Conservation (phyloP, 1,140 invertebrate genomes). For the Lepidurus apus region DNA sequence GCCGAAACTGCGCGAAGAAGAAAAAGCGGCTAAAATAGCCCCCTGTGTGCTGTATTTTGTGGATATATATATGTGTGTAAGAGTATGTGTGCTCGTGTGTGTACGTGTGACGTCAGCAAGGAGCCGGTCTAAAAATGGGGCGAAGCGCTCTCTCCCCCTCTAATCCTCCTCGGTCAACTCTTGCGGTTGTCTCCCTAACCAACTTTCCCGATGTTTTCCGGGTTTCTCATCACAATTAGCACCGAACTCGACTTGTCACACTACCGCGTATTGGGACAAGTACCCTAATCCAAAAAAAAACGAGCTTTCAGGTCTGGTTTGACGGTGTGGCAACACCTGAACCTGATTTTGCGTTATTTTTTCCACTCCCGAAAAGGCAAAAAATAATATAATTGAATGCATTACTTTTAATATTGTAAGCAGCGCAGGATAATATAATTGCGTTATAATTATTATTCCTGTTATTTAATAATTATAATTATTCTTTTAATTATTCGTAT, state of each 20-base stretch:
- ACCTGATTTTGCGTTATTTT: too few species aligned
- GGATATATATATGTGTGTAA: neutral
- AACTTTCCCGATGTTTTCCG: conserved; percentile 7
- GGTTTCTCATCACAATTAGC: neutral
- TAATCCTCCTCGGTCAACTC: neutral
- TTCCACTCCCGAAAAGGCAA: too few species aligned
- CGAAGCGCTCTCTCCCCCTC: conserved; percentile 20
- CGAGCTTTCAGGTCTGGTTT: too few species aligned
- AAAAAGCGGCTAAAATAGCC: conserved; percentile 6
- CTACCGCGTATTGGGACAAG: neutral
- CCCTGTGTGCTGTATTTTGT: neutral
- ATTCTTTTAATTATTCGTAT: too few species aligned
- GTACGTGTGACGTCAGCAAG: neutral
- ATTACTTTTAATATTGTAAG: too few species aligned
- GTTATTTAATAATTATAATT: too few species aligned
- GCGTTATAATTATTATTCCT: too few species aligned
- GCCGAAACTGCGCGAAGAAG: neutral
- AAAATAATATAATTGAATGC: too few species aligned
- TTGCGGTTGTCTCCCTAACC: neutral
- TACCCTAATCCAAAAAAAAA: neutral
- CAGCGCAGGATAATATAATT: too few species aligned
- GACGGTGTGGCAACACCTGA: too few species aligned
- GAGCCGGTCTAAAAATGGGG: conserved; percentile 20
- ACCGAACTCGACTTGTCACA: neutral
- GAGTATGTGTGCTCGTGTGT: conserved; percentile 8